Conservation (phyloP, 2,888 invertebrate species). For the Hyles lineata region DNA sequence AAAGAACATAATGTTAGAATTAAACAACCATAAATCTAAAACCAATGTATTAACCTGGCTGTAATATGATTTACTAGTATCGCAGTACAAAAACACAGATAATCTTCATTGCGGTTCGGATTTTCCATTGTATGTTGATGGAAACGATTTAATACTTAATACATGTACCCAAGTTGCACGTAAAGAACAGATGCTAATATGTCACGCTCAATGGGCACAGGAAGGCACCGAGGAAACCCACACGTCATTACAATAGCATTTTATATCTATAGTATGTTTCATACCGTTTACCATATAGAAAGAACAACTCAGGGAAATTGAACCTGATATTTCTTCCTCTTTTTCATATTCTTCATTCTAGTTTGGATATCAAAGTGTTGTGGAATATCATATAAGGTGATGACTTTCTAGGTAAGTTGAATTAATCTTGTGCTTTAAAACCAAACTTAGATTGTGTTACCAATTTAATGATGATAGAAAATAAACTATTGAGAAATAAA, state of each 20-base stretch:
- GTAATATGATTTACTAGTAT: not conserved
- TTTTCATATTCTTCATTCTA: too few relatives aligned
- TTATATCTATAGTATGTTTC: not conserved
- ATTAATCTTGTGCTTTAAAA: not conserved
- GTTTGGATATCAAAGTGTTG: too few relatives aligned
- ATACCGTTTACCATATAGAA: not conserved
- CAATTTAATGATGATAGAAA: not conserved
- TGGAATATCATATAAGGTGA: too few relatives aligned
- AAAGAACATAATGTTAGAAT: too few relatives aligned
- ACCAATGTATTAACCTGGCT: not conserved
- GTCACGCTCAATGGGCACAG: not conserved
- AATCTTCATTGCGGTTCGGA: conserved; percentile 1
- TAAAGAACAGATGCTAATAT: conserved; percentile 9
- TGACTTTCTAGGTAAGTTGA: too few relatives aligned
- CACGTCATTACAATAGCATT: conserved; percentile 9
- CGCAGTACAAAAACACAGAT: not conserved
- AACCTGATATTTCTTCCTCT: not conserved
- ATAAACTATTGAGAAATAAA: too few relatives aligned
- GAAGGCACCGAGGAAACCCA: conserved; percentile 9
- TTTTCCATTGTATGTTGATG: conserved; percentile 23
- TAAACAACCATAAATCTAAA: too few relatives aligned
- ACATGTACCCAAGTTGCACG: not conserved
- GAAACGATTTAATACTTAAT: conserved; percentile 10
- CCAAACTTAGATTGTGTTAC: not conserved
- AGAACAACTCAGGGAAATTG: not conserved